These are phyloP conservation scores for Mimumesa dahlbomi DNA, from an alignment of 2,888 invertebrate genomes.

Conservation along the genomic window DNA sequence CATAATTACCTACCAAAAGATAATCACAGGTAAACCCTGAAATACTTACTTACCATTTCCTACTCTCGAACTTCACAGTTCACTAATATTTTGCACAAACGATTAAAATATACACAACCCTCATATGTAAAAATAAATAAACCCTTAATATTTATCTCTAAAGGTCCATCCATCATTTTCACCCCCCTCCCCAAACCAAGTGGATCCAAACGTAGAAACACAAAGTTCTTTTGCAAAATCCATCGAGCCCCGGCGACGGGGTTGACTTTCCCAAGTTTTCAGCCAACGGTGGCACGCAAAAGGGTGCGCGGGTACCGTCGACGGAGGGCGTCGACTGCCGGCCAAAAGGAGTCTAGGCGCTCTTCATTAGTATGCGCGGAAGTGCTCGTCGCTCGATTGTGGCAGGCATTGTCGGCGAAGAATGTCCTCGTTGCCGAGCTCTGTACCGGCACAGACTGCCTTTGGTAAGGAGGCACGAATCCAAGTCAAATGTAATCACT, in stretches of 20 bases:
- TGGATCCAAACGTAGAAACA: too few relatives aligned
- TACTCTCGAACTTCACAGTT: too few relatives aligned
- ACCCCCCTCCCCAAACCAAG: too few relatives aligned
- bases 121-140: too few relatives aligned
- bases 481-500: constrained; percentile 67
- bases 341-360: constrained; percentile 57
- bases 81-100: too few relatives aligned
- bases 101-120: too few relatives aligned
- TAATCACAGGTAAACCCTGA: too few relatives aligned
- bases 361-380: constrained; percentile 78
- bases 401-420: constrained; percentile 77
- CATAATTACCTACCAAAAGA: too few relatives aligned
- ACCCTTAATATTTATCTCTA: too few relatives aligned
- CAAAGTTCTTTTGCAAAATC: constrained; percentile 12
- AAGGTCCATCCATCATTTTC: too few relatives aligned
- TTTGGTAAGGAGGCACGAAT: constrained; percentile 69
- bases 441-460: constrained; percentile 49
- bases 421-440: constrained; percentile 78
- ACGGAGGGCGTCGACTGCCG: constrained; percentile 50
- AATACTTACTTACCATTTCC: too few relatives aligned
- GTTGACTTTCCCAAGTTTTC: constrained; percentile 47
- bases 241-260: background rate
- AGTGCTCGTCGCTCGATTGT: constrained; percentile 76
- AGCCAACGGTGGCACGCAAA: constrained; percentile 30
- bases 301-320: constrained; percentile 24